A percentile compares a stretch with the other conserved stretches of the same genome.
phyloP scores from a whole-genome alignment of 1,140 invertebrate genomes.

The Augochlora pura region DNA sequence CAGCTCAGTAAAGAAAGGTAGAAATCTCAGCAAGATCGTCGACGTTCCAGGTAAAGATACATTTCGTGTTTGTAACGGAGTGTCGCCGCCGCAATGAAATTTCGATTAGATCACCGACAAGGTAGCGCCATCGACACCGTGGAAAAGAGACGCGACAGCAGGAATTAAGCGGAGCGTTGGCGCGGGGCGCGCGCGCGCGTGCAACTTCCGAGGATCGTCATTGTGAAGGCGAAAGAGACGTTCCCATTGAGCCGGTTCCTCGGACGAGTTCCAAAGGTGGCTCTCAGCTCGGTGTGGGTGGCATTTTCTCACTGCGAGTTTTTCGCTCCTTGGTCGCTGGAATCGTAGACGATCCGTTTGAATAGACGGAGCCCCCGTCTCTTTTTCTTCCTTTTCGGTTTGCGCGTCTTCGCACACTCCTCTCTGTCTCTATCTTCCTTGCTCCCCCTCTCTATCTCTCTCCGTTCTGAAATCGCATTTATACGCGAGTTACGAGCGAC shows the following conservation, averaged over 20 bases:
- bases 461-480: conserved; percentile 72
- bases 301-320: conserved; percentile 68
- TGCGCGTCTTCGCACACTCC: conserved; percentile 5
- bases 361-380: conserved; percentile 44
- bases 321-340: conserved; percentile 62
- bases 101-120: not conserved
- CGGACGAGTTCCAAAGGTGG: conserved; percentile 34
- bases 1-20: too few relatives aligned
- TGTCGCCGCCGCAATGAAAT: not conserved
- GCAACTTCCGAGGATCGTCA: conserved; percentile 42
- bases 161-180: conserved; percentile 8
- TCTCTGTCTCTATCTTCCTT: conserved; percentile 17
- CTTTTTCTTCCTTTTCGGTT: conserved; percentile 23
- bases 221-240: conserved; percentile 51
- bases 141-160: not conserved
- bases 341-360: conserved; percentile 57
- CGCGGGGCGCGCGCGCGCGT: not conserved
- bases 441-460: not conserved
- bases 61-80: not conserved
- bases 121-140: not conserved
- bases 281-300: conserved; percentile 65
- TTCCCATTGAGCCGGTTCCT: conserved; percentile 48
- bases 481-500: conserved; percentile 75
- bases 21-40: too few relatives aligned
- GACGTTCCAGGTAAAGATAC: too few relatives aligned